Base-by-base conservation (phyloP, 2,113 vertebrate species). In the Hucho hucho region DNA sequence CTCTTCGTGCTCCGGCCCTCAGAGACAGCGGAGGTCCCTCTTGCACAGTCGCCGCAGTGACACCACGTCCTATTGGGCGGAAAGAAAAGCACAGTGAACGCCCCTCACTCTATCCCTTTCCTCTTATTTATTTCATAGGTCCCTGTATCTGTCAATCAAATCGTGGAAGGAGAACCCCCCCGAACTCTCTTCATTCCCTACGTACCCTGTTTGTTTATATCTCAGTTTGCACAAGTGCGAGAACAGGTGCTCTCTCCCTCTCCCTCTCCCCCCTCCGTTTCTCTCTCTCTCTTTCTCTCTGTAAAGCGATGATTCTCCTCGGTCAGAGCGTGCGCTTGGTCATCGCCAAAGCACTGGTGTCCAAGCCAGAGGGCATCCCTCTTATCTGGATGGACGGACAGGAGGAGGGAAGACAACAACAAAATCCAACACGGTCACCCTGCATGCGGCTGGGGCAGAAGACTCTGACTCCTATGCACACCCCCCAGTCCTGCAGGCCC, bases 381-480 rank as follows among this genome's bases (percentile, higher is more conserved):
- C 75, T 68, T 66, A 32, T 71, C 53, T 64, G 64, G 59, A 72
- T 2, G 18, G 0, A 43, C 6, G 20, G 28, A 47, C n/a, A 74
- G 20, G 24, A 65, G 49, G 59, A 49, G 20, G 69, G 22, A 46
- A 63, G 43, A 69, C 24, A 16, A 69, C 22, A 13, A 69, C 18
- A 47, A 2, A 59, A n/a, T 12, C 28, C 3, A 29, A 69, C 65
- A 67, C 3, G 24, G 74, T 82, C 80, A 84, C 85, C 81, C 82
- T 66, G 77, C 70, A 77, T 65, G 86, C 81, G 75, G 76, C 75
- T 70, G 13, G 73, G 81, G 87, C 72, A 37, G 76, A 84, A 70
- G 82, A 79, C 63, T 9, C 32, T 79, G 82, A 80, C 87, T 87
- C 83, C 90, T 90, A 89, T 89, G 89, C 89, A 93, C 95, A 81